phyloP scores from a whole-genome alignment of 2,888 invertebrate genomes.

The Boloria euphrosyne region DNA sequence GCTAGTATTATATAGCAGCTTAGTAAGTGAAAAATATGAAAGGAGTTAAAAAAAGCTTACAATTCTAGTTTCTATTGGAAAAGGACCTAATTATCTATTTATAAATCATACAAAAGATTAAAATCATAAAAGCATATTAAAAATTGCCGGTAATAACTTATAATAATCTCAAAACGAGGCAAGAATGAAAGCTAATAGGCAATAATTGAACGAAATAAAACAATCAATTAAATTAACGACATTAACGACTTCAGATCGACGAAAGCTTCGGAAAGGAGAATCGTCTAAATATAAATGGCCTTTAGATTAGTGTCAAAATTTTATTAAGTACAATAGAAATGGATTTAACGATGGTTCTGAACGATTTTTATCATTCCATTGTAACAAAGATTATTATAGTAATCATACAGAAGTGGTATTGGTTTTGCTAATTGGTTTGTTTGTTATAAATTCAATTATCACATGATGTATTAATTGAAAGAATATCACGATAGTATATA shows the following conservation, averaged over 20 bases:
- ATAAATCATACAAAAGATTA: neutral
- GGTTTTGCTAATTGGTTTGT: too few species aligned
- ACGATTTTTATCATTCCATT: neutral
- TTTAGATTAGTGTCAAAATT: constrained; percentile 4
- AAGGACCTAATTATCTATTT: neutral
- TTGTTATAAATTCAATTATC: too few species aligned
- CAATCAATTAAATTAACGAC: constrained; percentile 5
- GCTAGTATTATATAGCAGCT: too few species aligned
- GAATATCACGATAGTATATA: too few species aligned
- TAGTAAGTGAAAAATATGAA: too few species aligned
- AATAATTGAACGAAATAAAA: neutral
- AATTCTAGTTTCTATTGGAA: too few species aligned
- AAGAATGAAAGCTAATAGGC: constrained; percentile 1
- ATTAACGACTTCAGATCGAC: constrained; percentile 1
- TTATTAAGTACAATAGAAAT: constrained; percentile 11
- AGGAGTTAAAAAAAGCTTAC: too few species aligned
- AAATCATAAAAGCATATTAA: too few species aligned
- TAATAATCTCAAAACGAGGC: neutral
- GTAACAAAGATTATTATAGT: too few species aligned
- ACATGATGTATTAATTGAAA: too few species aligned
- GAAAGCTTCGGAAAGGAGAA: neutral
- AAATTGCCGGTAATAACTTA: neutral
- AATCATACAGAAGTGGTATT: too few species aligned
- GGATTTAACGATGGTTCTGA: neutral
- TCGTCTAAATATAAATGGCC: constrained; percentile 8